phyloP scores from a whole-genome alignment of 2,797 vertebrate species.

The Cuculus canorus region DNA sequence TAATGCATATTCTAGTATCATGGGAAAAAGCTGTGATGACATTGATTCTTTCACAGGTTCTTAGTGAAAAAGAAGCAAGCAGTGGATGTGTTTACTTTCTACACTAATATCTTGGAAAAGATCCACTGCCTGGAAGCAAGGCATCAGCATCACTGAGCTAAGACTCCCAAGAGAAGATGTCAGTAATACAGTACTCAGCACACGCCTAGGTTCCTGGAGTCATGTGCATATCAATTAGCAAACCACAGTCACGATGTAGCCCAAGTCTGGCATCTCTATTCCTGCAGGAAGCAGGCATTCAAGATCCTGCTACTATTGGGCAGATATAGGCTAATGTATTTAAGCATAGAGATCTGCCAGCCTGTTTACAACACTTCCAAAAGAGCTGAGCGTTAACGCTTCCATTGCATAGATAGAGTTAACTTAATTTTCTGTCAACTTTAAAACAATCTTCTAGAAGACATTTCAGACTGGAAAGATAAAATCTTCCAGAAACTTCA shows the following conservation, averaged over 20 bases:
- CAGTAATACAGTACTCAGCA: neutral
- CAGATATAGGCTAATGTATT: neutral
- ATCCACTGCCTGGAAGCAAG: neutral
- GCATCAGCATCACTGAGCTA: neutral
- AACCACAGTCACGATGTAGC: neutral
- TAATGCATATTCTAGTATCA: rapidly evolving
- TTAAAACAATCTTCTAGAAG: neutral
- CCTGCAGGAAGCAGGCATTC: neutral
- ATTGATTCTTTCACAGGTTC: neutral
- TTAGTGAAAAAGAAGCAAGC: neutral
- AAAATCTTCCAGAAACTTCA: neutral
- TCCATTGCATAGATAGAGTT: neutral
- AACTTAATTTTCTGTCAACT: neutral
- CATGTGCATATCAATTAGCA: neutral
- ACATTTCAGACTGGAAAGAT: neutral
- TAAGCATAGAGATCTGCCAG: neutral
- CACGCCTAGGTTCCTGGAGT: neutral
- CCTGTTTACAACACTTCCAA: neutral
- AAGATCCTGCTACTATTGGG: neutral
- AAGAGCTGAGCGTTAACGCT: neutral
- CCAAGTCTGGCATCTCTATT: neutral
- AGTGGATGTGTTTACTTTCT: neutral
- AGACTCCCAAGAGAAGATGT: neutral
- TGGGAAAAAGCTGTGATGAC: neutral
- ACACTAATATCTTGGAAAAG: neutral